Conservation (phyloP, 2,888 invertebrate species). For the Teleiodes luculella region DNA sequence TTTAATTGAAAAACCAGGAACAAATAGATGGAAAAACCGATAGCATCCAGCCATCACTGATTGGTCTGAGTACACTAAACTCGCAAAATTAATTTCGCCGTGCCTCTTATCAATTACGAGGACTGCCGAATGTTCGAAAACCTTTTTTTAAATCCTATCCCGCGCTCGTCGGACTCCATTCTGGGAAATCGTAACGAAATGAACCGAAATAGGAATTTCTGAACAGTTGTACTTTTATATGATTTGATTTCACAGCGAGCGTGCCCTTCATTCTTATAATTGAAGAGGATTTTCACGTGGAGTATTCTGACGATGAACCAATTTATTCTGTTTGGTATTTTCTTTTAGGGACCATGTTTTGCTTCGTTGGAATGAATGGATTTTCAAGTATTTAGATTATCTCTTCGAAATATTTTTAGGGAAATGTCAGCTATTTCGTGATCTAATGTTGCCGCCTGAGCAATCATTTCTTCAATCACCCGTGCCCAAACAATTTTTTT, state of each 20-base stretch:
- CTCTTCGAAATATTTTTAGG: no score
- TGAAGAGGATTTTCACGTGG: slow-evolving; percentile 8
- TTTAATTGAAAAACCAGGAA: no score
- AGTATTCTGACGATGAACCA: neutral
- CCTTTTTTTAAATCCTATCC: slow-evolving; percentile 7
- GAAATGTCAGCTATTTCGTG: no score
- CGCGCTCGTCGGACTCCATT: slow-evolving; percentile 24
- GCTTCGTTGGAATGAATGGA: no score
- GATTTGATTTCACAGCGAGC: slow-evolving; percentile 13
- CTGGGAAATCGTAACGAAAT: slow-evolving; percentile 28
- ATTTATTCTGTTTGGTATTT: slow-evolving; percentile 1
- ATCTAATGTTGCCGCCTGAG: no score
- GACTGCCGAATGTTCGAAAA: slow-evolving; percentile 10
- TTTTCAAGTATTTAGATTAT: no score
- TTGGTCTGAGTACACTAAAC: no score
- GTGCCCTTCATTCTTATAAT: slow-evolving; percentile 5
- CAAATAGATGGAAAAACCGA: no score
- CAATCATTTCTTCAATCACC: no score
- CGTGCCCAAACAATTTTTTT: no score
- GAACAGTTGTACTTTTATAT: slow-evolving; percentile 21
- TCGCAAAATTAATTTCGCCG: slow-evolving; percentile 4
- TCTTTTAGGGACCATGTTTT: neutral
- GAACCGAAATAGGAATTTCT: slow-evolving; percentile 17
- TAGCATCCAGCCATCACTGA: no score
- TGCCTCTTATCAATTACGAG: slow-evolving; percentile 9